phyloP scores from a whole-genome alignment of 2,113 vertebrate genomes.

The Oreotragus oreotragus region DNA sequence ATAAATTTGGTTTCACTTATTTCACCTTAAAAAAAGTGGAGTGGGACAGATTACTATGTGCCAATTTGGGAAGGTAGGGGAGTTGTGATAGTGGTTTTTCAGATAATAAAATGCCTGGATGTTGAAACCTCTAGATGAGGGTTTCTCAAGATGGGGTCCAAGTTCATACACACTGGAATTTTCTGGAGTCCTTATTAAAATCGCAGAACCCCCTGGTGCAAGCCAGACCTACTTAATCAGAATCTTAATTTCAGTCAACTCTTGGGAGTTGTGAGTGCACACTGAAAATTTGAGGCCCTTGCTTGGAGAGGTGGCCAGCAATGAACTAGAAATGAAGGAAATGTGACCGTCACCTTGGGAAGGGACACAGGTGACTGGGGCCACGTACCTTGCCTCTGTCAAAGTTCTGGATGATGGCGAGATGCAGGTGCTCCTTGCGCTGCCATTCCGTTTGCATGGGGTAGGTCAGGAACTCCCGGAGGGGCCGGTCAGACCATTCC shows the following conservation, averaged over 20 bases:
- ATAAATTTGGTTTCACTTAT: not conserved
- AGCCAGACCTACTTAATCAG: not conserved
- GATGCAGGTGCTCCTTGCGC: constrained; percentile 94
- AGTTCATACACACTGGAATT: not conserved
- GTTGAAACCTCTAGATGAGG: not conserved
- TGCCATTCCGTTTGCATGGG: constrained; percentile 99
- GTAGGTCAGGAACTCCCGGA: constrained; percentile 96
- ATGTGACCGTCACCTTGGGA: not conserved
- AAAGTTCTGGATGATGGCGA: constrained; percentile 97
- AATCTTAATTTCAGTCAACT: not conserved
- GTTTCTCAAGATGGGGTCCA: not conserved
- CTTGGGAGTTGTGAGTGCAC: not conserved
- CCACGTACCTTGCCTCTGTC: constrained; percentile 88
- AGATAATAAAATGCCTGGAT: not conserved
- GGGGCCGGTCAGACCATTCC: constrained; percentile 95
- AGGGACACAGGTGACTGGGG: fast-evolving
- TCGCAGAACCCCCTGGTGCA: not conserved
- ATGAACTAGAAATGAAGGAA: not conserved
- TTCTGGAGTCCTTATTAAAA: not conserved
- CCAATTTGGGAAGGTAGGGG: not conserved
- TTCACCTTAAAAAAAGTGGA: not conserved
- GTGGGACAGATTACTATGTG: not conserved
- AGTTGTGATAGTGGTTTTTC: not conserved
- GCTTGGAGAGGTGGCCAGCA: not conserved
- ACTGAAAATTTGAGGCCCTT: not conserved